phyloP scores from a whole-genome alignment of 2,113 vertebrate species.

The Ceyx margarethae region DNA sequence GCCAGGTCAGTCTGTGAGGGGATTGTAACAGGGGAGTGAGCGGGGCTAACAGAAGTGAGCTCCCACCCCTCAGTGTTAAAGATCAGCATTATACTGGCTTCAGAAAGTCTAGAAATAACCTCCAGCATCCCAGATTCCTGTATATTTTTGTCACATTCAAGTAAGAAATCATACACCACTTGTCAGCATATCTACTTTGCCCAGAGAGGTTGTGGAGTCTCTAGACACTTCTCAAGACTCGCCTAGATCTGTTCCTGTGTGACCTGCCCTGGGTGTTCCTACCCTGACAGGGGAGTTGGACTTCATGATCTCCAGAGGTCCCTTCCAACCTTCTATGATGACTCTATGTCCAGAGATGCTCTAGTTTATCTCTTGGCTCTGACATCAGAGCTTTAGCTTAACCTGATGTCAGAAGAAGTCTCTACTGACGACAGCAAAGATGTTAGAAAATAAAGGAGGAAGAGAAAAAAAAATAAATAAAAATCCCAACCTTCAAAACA shows the following conservation, averaged over 20 bases:
- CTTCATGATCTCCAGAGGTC: too few relatives aligned
- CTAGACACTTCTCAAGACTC: too few relatives aligned
- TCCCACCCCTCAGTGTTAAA: neutral
- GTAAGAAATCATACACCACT: neutral
- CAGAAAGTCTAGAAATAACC: neutral
- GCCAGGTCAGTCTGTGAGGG: too few relatives aligned
- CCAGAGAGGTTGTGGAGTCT: too few relatives aligned
- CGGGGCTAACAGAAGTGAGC: too few relatives aligned
- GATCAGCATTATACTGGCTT: neutral
- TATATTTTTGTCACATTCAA: neutral
- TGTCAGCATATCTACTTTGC: neutral
- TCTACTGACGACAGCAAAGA: neutral
- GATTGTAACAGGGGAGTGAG: too few relatives aligned
- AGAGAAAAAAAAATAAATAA: accelerated
- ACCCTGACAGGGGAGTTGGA: too few relatives aligned
- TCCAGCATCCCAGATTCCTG: neutral
- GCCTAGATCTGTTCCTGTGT: too few relatives aligned
- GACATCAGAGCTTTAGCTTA: neutral
- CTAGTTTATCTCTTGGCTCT: neutral
- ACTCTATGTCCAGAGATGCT: neutral
- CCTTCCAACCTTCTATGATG: too few relatives aligned
- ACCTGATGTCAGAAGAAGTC: neutral
- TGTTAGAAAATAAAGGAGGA: neutral
- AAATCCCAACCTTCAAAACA: neutral
- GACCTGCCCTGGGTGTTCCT: too few relatives aligned